Evolutionary conservation across 2,797 vertebrate genomes (phyloP).

Genomic region (Bucorvus abyssinicus): DNA sequence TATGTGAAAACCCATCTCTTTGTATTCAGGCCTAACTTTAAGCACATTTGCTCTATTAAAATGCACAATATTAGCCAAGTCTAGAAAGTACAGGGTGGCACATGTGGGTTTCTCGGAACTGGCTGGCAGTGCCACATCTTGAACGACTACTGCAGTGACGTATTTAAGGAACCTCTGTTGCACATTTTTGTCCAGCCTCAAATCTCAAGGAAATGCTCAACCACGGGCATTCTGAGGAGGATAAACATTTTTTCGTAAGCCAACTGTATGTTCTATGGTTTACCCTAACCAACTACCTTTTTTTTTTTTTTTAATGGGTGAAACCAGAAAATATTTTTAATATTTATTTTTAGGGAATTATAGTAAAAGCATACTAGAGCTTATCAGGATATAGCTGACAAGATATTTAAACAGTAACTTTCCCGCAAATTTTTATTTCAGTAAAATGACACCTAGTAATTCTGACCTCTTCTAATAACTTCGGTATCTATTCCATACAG

Average conservation of each 20-base stretch:
- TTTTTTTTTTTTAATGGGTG: not conserved
- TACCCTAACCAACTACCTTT: not conserved
- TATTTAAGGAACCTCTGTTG: not conserved
- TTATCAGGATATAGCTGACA: not conserved
- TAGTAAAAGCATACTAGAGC: not conserved
- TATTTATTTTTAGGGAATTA: not conserved
- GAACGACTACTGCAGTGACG: not conserved
- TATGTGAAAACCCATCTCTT: not conserved
- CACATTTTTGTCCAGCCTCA: not conserved
- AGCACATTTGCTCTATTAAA: not conserved
- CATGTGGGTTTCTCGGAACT: not conserved
- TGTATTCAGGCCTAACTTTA: not conserved
- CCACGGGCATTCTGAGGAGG: not conserved
- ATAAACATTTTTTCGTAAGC: slow-evolving; percentile 10
- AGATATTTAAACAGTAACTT: not conserved
- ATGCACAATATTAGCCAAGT: not conserved
- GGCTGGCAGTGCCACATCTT: not conserved
- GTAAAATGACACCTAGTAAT: slow-evolving; percentile 18
- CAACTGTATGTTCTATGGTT: slow-evolving; percentile 8
- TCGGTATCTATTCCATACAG: not conserved
- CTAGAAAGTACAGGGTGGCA: not conserved
- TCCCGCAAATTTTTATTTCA: slow-evolving; percentile 18
- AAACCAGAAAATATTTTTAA: slow-evolving; percentile 36
- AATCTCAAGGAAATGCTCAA: not conserved
- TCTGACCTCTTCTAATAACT: slow-evolving; percentile 1